Percentiles rank a stretch among this genome's conserved stretches.
These are phyloP conservation scores for Acanthornis magna DNA, from an alignment of 2,797 vertebrate genomes.

Conservation along the genomic window DNA sequence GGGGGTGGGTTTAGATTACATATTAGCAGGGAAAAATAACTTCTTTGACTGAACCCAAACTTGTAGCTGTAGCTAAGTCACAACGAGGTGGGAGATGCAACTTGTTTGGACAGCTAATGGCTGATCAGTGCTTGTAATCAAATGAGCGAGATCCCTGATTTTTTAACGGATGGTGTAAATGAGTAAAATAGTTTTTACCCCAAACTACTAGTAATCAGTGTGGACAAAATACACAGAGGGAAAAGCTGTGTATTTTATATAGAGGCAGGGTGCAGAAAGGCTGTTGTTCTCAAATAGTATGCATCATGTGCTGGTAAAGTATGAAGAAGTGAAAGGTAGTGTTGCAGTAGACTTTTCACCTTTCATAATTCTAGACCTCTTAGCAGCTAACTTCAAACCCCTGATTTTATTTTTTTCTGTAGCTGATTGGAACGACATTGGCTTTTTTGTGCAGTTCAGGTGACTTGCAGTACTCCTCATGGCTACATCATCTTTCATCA, in stretches of 20 bases:
- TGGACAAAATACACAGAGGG: not conserved
- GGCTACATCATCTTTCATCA: not conserved
- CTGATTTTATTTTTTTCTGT: not conserved
- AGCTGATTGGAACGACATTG: not conserved
- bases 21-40: not conserved
- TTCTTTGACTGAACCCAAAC: not conserved
- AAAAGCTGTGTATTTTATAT: not conserved
- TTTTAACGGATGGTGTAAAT: not conserved
- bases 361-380: not conserved
- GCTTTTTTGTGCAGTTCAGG: not conserved
- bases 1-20: not conserved
- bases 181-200: not conserved
- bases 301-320: not conserved
- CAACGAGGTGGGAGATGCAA: not conserved
- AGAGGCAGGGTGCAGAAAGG: not conserved
- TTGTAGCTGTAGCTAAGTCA: not conserved
- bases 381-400: not conserved
- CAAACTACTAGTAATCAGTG: not conserved
- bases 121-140: not conserved
- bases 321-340: not conserved
- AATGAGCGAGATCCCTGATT: not conserved
- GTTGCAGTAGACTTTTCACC: not conserved
- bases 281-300: not conserved
- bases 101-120: not conserved
- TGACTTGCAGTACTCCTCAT: not conserved